A percentile compares a stretch with the other conserved stretches of the same genome.
Evolutionary conservation across 1,140 invertebrate species (phyloP).

Genomic region (Anadara kagoshimensis): DNA sequence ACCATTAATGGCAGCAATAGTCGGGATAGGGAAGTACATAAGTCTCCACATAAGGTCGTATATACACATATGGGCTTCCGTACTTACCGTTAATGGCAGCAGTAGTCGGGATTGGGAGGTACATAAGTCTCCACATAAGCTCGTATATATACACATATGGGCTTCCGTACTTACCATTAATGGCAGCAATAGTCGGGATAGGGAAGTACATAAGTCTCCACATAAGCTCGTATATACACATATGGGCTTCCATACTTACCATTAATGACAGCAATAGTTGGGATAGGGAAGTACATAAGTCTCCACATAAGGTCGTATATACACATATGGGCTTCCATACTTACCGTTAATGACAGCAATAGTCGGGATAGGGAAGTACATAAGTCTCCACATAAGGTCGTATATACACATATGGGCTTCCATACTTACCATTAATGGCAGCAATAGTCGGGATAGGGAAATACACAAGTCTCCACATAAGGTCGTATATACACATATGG

Average conservation of each 20-base stretch:
- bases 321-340: background rate
- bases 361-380: slow-evolving; percentile 53
- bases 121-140: background rate
- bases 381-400: slow-evolving; percentile 34
- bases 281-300: background rate
- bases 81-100: too few relatives aligned
- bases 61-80: too few relatives aligned
- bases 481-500: background rate
- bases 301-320: background rate
- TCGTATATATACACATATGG: background rate
- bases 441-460: background rate
- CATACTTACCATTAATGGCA: too few relatives aligned
- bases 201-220: background rate
- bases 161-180: background rate
- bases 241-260: background rate
- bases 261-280: background rate
- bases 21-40: too few relatives aligned
- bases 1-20: too few relatives aligned
- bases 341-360: slow-evolving; percentile 57
- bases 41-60: too few relatives aligned
- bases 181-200: background rate
- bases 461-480: background rate
- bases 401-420: background rate
- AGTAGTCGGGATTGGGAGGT: background rate
- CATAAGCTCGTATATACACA: too few relatives aligned